A percentile compares a stretch with the other conserved stretches of the same genome.
phyloP scores from a whole-genome alignment of 2,888 invertebrate genomes.

The Pterobdella sp. region DNA sequence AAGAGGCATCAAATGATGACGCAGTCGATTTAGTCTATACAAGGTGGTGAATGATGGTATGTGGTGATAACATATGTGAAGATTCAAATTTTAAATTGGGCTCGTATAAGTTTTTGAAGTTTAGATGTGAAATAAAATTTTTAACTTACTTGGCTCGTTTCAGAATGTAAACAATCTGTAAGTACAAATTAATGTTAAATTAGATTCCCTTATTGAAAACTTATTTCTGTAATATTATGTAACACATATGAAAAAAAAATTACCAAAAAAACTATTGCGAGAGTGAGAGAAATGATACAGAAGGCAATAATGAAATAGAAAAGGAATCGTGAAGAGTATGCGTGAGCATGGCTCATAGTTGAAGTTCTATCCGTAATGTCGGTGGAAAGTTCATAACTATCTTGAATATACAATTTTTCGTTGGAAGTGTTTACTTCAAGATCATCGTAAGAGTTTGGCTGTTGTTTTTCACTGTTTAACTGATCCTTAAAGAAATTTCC shows the following conservation, averaged over 20 bases:
- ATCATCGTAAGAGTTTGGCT: background rate
- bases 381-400: background rate
- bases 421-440: background rate
- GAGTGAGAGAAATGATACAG: constrained; percentile 22
- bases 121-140: background rate
- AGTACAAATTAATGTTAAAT: background rate
- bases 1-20: constrained; percentile 27
- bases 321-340: constrained; percentile 20
- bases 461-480: background rate
- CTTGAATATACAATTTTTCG: background rate
- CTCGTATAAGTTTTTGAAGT: background rate
- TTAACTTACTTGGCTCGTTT: constrained; percentile 22
- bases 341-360: background rate
- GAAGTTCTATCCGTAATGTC: constrained; percentile 11
- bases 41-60: background rate
- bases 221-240: background rate
- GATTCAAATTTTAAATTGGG: constrained; percentile 4
- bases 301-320: constrained; percentile 28
- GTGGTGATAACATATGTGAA: background rate
- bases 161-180: constrained; percentile 20
- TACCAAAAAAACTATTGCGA: constrained; percentile 26
- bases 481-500: background rate
- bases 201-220: background rate
- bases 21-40: constrained; percentile 23
- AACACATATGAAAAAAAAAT: background rate